phyloP scores from a whole-genome alignment of 2,888 invertebrate genomes.

The Phania funesta region DNA sequence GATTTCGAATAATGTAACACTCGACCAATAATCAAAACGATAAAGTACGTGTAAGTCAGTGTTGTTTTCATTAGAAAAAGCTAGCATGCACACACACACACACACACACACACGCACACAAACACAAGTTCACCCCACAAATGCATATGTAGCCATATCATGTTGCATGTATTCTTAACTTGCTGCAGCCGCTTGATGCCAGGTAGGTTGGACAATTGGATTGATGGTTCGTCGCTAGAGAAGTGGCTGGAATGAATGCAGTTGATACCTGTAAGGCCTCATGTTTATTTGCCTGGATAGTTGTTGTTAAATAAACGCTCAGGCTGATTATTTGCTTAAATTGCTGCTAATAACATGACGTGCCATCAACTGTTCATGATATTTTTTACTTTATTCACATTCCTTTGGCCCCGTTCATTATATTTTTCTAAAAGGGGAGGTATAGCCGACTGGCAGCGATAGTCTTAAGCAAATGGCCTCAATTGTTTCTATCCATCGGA shows the following conservation, averaged over 20 bases:
- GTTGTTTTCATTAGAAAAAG: slow-evolving; percentile 43
- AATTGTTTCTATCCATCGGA: background rate
- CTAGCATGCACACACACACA: background rate
- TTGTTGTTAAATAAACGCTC: slow-evolving; percentile 71
- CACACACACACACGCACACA: background rate
- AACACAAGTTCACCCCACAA: too few species aligned
- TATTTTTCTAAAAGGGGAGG: slow-evolving; percentile 27
- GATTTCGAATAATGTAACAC: slow-evolving; percentile 52
- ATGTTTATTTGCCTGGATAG: slow-evolving; percentile 40
- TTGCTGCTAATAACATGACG: slow-evolving; percentile 80
- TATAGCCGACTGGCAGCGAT: background rate
- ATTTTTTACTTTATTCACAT: slow-evolving; percentile 24
- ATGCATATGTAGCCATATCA: background rate
- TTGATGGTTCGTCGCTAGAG: background rate
- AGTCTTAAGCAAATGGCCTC: background rate
- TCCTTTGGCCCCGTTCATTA: background rate
- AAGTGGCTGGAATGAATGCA: slow-evolving; percentile 24
- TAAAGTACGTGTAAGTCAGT: slow-evolving; percentile 44
- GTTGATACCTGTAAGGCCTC: slow-evolving; percentile 26
- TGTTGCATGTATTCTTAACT: slow-evolving; percentile 37
- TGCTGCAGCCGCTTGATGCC: slow-evolving; percentile 35
- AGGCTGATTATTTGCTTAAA: slow-evolving; percentile 79
- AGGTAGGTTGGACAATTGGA: background rate
- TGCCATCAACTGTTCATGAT: slow-evolving; percentile 72
- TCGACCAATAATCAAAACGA: slow-evolving; percentile 58